Evolutionary conservation across 2,888 invertebrate species (phyloP).

Genomic region (Hydropsyche betteni): DNA sequence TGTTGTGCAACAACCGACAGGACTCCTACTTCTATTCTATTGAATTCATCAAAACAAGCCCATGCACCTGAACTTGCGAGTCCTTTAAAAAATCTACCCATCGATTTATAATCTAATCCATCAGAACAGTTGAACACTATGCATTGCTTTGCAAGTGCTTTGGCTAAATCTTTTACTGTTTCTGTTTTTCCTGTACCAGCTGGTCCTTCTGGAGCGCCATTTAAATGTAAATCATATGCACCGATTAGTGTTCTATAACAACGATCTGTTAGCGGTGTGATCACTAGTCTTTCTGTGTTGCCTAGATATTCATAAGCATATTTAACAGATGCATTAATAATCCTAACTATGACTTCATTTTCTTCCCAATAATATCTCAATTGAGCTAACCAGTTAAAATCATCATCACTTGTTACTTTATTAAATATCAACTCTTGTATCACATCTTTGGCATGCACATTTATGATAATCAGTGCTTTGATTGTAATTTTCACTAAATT

Average conservation of each 20-base stretch:
- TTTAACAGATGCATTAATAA: conserved; percentile 80
- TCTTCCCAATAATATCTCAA: conserved; percentile 83
- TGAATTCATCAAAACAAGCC: conserved; percentile 91
- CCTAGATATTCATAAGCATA: conserved; percentile 89
- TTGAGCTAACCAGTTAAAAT: conserved; percentile 88
- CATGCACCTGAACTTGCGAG: conserved; percentile 85
- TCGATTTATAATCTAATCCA: conserved; percentile 84
- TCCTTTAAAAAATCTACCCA: conserved; percentile 88
- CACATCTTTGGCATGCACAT: conserved; percentile 87
- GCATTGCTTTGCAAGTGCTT: conserved; percentile 90
- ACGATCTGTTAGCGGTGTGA: conserved; percentile 79
- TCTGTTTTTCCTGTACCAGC: conserved; percentile 92
- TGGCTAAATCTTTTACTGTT: conserved; percentile 91
- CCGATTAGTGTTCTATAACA: conserved; percentile 86
- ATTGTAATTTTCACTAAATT: conserved; percentile 79
- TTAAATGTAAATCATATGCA: conserved; percentile 83
- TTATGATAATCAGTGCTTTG: conserved; percentile 83
- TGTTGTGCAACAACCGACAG: conserved; percentile 88
- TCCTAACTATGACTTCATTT: conserved; percentile 73
- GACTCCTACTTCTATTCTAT: conserved; percentile 85
- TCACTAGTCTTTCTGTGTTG: conserved; percentile 79
- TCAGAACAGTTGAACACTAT: conserved; percentile 90
- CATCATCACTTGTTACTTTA: conserved; percentile 73
- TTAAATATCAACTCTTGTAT: conserved; percentile 72
- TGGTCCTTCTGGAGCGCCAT: conserved; percentile 87